Evolutionary conservation across 2,888 invertebrate species (phyloP), one percentile per base, ranked within the genome.

Genomic region (Neoitamus cyanurus): DNA sequence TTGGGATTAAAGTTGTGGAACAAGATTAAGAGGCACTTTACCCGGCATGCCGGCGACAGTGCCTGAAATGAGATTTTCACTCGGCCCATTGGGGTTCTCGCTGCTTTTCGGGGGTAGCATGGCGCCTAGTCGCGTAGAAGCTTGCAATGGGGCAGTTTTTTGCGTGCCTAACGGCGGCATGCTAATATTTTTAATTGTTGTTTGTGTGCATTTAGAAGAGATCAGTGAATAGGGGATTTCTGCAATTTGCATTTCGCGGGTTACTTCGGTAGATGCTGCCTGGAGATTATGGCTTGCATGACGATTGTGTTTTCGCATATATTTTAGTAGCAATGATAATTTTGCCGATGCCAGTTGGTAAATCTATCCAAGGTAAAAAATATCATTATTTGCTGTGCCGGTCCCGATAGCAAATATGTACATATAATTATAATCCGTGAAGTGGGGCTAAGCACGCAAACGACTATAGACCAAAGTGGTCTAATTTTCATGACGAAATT

Each of bases 21-120:
- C 82, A 69, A 69, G 82, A 82, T 82, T 82, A 82, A 82, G 82
- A 82, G 82, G 69, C 36, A 36, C 37, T 82, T 68, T 69, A 58
- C 36, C 25, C 68, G 13, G 6, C 11, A 13, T 2, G 6, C 20
- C 78, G 31, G 13, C 48, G 3, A 30, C 20, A 31, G n/a, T 13
- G 15, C 2, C 20, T 48, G 78, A 48, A 48, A 48, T 78, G 78
- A 48, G 31, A 78, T 31, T 78, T 31, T 46, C 28, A 30, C 48
- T 75, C 48, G 78, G 9, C 48, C 31, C 46, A 28, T 77, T 77
- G 42, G 25, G 77, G 4, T 77, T 77, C 5, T 77, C 28, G 28
- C 3, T 6, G 25, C 28, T 30, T 77, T 46, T 77, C 5, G 42
- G 30, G n/a, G 9, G 69, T 25, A n/a, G 5, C 15, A 58, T 7